phyloP scores from a whole-genome alignment of 1,140 invertebrate species.

The Xylocopa sonorina region DNA sequence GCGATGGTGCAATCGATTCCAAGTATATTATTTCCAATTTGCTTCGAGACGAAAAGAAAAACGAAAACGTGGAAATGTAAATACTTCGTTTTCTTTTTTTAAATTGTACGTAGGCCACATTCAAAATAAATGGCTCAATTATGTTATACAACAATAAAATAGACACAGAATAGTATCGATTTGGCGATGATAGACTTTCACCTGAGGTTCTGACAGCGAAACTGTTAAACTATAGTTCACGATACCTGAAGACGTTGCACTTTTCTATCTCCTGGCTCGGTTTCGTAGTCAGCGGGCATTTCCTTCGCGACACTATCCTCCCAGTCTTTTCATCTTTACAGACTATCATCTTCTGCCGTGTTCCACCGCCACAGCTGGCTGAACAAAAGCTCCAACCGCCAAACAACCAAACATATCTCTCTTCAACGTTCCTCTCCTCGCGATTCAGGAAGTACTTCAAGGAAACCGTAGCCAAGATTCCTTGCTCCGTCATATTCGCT shows the following conservation, averaged over 20 bases:
- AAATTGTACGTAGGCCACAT: no score
- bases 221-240: no score
- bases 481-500: constrained; percentile 56
- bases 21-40: no score
- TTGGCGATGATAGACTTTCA: no score
- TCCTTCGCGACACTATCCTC: constrained; percentile 79
- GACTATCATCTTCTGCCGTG: constrained; percentile 79
- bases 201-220: no score
- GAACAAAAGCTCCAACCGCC: constrained; percentile 84
- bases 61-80: no score
- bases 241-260: constrained; percentile 83
- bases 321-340: constrained; percentile 81
- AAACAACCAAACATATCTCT: constrained; percentile 82
- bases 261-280: constrained; percentile 76
- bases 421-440: constrained; percentile 70
- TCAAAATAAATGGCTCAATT: no score
- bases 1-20: no score
- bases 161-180: no score
- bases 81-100: no score
- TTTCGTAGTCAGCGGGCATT: constrained; percentile 79
- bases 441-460: constrained; percentile 75
- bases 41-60: no score
- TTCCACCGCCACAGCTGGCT: constrained; percentile 83
- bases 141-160: no score
- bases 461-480: constrained; percentile 69